Conservation (phyloP, 2,888 invertebrate genomes). For the Amphipyra berbera region DNA sequence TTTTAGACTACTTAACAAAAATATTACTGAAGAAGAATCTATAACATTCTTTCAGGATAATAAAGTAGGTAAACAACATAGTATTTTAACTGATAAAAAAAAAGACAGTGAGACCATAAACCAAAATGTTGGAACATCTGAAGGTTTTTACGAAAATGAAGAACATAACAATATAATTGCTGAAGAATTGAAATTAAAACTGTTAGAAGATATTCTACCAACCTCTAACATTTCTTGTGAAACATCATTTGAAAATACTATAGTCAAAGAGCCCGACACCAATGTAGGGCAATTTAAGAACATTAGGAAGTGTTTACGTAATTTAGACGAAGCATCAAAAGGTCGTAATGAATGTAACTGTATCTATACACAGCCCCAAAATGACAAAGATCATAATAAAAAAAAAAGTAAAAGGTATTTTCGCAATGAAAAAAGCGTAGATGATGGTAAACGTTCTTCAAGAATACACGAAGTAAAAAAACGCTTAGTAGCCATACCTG, state of each 20-base stretch:
- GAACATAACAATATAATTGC: neutral
- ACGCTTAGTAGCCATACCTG: conserved; percentile 10
- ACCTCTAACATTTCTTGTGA: conserved; percentile 10
- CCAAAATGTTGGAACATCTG: neutral
- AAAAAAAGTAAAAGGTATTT: conserved; percentile 5
- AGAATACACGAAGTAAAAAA: conserved; percentile 3
- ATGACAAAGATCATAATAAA: neutral
- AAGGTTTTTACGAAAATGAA: neutral
- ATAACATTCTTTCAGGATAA: neutral
- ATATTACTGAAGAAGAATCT: neutral
- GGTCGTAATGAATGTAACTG: conserved; percentile 9
- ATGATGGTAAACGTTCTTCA: neutral
- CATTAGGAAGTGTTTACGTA: conserved; percentile 14
- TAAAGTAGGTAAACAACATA: neutral
- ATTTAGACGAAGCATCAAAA: neutral
- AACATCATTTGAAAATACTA: conserved; percentile 5
- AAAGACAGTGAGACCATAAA: neutral
- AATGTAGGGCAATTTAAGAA: conserved; percentile 3
- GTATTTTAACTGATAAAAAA: neutral
- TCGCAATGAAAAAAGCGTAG: conserved; percentile 1
- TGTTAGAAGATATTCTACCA: conserved; percentile 15
- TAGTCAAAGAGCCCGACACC: neutral
- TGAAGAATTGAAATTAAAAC: conserved; percentile 12
- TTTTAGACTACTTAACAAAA: conserved; percentile 6
- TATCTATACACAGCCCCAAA: neutral